Conservation (phyloP, 2,797 vertebrate genomes). For the Poliocrania exsul region DNA sequence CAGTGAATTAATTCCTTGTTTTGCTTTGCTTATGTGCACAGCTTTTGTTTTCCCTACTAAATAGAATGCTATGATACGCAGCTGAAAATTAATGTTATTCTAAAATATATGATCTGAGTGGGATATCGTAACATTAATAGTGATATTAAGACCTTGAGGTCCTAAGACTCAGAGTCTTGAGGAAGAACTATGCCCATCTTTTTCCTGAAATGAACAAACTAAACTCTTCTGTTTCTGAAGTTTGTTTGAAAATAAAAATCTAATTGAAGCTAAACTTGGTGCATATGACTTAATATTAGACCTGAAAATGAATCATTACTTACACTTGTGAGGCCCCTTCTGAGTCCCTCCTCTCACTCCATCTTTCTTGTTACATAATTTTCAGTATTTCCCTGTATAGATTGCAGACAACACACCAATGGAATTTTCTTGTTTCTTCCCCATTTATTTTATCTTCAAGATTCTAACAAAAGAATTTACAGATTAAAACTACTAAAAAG, state of each 20-base stretch:
- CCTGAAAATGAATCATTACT: not conserved
- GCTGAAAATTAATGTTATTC: not conserved
- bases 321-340: not conserved
- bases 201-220: not conserved
- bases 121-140: not conserved
- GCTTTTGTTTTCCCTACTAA: not conserved
- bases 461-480: not conserved
- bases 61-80: not conserved
- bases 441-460: not conserved
- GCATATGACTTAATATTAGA: not conserved
- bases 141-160: accelerated
- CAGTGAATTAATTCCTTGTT: not conserved
- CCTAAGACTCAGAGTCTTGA: not conserved
- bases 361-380: not conserved
- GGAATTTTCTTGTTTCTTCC: not conserved
- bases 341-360: not conserved
- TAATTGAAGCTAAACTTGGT: not conserved
- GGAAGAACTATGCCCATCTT: not conserved
- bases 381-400: not conserved
- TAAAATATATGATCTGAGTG: not conserved
- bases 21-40: accelerated
- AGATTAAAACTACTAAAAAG: not conserved
- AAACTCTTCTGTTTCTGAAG: not conserved
- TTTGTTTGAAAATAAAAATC: not conserved
- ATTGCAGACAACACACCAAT: not conserved